phyloP scores from a whole-genome alignment of 2,888 invertebrate genomes.

The Acanthosepion pharaonis region DNA sequence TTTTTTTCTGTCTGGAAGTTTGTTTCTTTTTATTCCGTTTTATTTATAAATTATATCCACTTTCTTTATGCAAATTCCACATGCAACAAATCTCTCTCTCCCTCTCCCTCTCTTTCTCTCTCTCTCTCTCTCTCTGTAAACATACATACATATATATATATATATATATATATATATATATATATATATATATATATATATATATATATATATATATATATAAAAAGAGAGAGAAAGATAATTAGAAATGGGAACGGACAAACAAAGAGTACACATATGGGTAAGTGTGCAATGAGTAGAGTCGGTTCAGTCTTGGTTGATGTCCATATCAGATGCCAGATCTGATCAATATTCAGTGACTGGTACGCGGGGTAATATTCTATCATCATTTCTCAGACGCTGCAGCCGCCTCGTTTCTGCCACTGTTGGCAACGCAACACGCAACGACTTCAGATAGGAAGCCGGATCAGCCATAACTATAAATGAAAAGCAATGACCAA shows the following conservation, averaged over 20 bases:
- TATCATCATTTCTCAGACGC: background rate
- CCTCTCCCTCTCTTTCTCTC: no score
- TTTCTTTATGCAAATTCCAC: no score
- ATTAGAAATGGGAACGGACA: background rate
- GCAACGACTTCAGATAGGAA: background rate
- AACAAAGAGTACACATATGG: no score
- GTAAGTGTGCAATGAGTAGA: background rate
- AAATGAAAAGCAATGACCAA: background rate
- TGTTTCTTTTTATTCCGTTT: no score
- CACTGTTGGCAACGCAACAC: background rate
- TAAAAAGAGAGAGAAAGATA: background rate
- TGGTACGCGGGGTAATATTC: background rate
- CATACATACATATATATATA: fast-evolving
- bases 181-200: background rate
- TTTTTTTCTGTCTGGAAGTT: no score
- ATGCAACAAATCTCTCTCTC: no score
- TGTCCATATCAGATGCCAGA: background rate
- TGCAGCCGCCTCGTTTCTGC: background rate
- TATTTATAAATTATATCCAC: no score
- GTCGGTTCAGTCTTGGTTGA: background rate
- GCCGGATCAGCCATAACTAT: background rate
- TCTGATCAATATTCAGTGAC: background rate
- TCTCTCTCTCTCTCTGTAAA: no score
- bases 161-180: background rate
- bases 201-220: background rate